phyloP scores from a whole-genome alignment of 2,888 invertebrate species.

The Heliconius cydno region DNA sequence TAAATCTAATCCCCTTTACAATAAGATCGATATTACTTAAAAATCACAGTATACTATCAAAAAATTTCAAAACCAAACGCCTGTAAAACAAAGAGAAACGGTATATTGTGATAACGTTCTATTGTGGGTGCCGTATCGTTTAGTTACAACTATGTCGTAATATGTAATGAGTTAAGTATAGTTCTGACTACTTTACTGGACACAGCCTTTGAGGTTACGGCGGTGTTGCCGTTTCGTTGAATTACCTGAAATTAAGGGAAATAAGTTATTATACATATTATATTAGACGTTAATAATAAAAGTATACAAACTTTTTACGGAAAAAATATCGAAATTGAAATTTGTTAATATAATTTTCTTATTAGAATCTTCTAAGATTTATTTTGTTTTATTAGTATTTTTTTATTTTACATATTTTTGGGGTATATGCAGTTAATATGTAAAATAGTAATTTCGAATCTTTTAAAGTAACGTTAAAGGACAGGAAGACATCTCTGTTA shows the following conservation, averaged over 20 bases:
- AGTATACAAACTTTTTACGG: too few species aligned
- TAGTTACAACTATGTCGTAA: slow-evolving; percentile 60
- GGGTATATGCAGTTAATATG: too few species aligned
- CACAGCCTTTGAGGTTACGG: slow-evolving; percentile 78
- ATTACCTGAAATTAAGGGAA: slow-evolving; percentile 21
- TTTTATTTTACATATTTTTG: too few species aligned
- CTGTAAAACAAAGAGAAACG: slow-evolving; percentile 58
- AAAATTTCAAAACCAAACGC: slow-evolving; percentile 54
- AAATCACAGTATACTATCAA: slow-evolving; percentile 46
- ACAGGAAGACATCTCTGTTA: neutral
- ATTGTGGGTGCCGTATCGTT: slow-evolving; percentile 52
- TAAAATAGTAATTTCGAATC: neutral
- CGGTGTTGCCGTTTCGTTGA: slow-evolving; percentile 64
- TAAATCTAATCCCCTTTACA: slow-evolving; percentile 35
- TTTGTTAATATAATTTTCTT: neutral
- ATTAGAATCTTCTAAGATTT: slow-evolving; percentile 12
- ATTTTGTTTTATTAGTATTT: neutral
- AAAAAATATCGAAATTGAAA: neutral
- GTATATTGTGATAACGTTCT: slow-evolving; percentile 60
- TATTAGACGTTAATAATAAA: neutral
- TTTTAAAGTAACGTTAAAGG: neutral
- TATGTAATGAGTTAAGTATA: slow-evolving; percentile 54
- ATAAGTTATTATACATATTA: neutral
- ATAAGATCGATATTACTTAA: slow-evolving; percentile 53
- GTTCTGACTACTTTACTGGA: slow-evolving; percentile 68